Base-by-base conservation (phyloP, 2,888 invertebrate species). In the Athrips mouffetella region DNA sequence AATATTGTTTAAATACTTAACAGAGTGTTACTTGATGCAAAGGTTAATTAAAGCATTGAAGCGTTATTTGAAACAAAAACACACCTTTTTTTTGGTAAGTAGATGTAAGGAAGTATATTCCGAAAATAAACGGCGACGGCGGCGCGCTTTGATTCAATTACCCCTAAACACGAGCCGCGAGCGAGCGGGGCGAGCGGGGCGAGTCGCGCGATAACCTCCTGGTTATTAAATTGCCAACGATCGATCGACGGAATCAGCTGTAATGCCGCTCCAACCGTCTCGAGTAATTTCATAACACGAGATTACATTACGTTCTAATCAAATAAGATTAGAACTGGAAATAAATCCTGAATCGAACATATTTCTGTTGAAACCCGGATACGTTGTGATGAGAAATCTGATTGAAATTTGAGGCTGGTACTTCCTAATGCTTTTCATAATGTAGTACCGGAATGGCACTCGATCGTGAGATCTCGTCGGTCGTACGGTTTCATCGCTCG, bases 121-220 rank as follows among this genome's bases (percentile, higher is more conserved):
- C n/a, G 18, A 21, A 18, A 37, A 18, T 37, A 18, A 20, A 18
- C 37, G 20, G n/a, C 21, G 37, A 21, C 1, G 15, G 31, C 15
- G 4, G 11, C 18, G 20, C 21, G 37, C 13, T 37, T 37, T 37
- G 37, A 37, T 37, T 37, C 21, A 37, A 37, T 37, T 21, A 20
- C 37, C 37, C 20, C 37, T 21, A 37, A 37, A 37, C 37, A 37
- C 21, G 37, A 37, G 37, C 18, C 37, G 21, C 21, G 37, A 37
- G 37, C 18, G 6, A 21, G 20, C 37, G 21, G 20, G 20, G 18
- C 15, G 13, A 13, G 16, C 33, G 7, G 15, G 15, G 33, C 33
- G 7, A 13, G 15, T 13, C 33, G 13, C 31, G 8, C 31, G 11
- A 8, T 33, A 33, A 33, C 33, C 15, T 33, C 13, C 35, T 20